phyloP scores from a whole-genome alignment of 2,797 vertebrate genomes.

The Mormyrus proboscirostris region DNA sequence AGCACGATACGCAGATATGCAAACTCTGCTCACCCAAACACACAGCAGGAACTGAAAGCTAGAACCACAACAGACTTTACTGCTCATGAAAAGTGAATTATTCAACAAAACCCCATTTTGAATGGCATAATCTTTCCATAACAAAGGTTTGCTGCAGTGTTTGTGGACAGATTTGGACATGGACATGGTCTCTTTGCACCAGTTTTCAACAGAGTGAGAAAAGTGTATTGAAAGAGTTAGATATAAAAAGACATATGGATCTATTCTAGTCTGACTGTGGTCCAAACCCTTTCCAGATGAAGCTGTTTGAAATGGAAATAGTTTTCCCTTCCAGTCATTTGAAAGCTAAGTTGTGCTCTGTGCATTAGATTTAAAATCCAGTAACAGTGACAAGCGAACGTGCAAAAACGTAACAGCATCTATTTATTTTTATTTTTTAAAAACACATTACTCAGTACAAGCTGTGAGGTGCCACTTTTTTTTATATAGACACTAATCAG shows the following conservation, averaged over 20 bases:
- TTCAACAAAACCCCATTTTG: not conserved
- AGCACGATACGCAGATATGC: not conserved
- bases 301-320: constrained; percentile 33
- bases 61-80: not conserved
- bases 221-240: constrained; percentile 33
- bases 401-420: not conserved
- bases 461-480: not conserved
- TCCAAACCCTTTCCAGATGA: constrained; percentile 29
- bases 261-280: constrained; percentile 28
- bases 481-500: not conserved
- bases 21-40: not conserved
- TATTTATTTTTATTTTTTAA: not conserved
- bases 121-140: not conserved
- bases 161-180: constrained; percentile 13
- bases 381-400: not conserved
- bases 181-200: constrained; percentile 12
- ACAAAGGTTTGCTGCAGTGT: constrained; percentile 22
- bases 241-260: constrained; percentile 35
- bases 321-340: not conserved
- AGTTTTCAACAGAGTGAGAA: constrained; percentile 19
- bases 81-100: not conserved
- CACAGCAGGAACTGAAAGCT: not conserved
- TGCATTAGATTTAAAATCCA: not conserved
- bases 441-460: not conserved
- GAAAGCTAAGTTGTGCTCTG: not conserved